Conservation (phyloP, 2,113 vertebrate species). For the Neolamprologus hecqui region DNA sequence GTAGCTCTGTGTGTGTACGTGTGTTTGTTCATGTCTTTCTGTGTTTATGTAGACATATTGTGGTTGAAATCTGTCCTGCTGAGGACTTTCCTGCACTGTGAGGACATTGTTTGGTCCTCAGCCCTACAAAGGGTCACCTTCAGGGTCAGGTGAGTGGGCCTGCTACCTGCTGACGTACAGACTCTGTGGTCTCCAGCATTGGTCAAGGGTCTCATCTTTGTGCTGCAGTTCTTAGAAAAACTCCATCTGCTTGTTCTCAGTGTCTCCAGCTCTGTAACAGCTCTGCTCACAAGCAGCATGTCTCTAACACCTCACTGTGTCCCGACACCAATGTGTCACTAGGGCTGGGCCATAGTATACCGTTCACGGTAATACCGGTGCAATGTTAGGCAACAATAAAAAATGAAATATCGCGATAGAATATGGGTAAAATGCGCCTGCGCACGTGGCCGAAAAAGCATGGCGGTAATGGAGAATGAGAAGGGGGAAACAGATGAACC, state of each 20-base stretch:
- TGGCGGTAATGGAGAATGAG: background rate
- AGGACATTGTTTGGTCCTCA: background rate
- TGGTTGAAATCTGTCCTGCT: background rate
- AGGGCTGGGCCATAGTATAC: background rate
- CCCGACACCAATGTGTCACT: background rate
- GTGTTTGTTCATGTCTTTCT: background rate
- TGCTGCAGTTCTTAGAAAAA: background rate
- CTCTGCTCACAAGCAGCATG: background rate
- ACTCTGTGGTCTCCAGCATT: background rate
- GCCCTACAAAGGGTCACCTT: background rate
- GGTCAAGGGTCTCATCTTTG: background rate
- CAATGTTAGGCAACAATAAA: background rate
- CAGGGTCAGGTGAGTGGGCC: background rate
- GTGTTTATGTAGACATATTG: background rate
- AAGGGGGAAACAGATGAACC: background rate
- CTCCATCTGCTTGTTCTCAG: background rate
- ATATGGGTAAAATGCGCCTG: background rate
- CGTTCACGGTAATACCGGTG: background rate
- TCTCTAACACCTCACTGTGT: background rate
- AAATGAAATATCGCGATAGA: background rate
- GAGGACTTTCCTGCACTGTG: background rate
- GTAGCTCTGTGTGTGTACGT: background rate
- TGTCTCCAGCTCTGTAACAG: background rate
- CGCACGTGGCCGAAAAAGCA: background rate
- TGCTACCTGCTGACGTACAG: background rate